Conservation (phyloP, 2,888 invertebrate genomes). For the Cataglyphis rosenhaueri region DNA sequence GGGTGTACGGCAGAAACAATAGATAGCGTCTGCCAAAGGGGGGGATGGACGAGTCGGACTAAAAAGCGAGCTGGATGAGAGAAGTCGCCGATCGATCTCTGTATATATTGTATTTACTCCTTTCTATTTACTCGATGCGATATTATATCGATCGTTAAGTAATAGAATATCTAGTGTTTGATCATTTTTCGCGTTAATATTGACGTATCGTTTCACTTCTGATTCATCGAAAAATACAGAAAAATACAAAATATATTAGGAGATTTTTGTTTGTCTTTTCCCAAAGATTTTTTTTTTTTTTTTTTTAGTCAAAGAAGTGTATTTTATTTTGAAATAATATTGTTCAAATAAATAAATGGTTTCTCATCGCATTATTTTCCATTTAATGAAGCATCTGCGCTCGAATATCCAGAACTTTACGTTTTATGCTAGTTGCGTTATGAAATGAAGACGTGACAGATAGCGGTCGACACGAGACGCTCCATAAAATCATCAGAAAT, state of each 20-base stretch:
- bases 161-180: slow-evolving; percentile 54
- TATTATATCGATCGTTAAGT: slow-evolving; percentile 51
- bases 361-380: neutral
- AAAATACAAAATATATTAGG: slow-evolving; percentile 8
- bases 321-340: slow-evolving; percentile 7
- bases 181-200: slow-evolving; percentile 8
- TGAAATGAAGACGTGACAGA: slow-evolving; percentile 2
- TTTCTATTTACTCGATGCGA: slow-evolving; percentile 62
- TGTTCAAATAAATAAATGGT: neutral
- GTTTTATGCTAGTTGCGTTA: neutral
- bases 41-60: slow-evolving; percentile 49
- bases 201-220: neutral
- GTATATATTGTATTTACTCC: slow-evolving; percentile 31
- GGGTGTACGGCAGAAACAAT: slow-evolving; percentile 85
- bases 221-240: slow-evolving; percentile 18
- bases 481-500: slow-evolving; percentile 70
- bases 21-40: slow-evolving; percentile 72
- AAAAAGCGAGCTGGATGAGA: slow-evolving; percentile 69
- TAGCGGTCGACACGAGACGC: slow-evolving; percentile 26
- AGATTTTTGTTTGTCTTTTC: neutral
- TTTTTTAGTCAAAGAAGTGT: neutral
- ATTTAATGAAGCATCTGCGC: neutral
- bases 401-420: neutral
- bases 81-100: slow-evolving; percentile 48
- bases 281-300: neutral